Evolutionary conservation across 2,888 invertebrate species (phyloP).

Genomic region (Dioctria linearis): DNA sequence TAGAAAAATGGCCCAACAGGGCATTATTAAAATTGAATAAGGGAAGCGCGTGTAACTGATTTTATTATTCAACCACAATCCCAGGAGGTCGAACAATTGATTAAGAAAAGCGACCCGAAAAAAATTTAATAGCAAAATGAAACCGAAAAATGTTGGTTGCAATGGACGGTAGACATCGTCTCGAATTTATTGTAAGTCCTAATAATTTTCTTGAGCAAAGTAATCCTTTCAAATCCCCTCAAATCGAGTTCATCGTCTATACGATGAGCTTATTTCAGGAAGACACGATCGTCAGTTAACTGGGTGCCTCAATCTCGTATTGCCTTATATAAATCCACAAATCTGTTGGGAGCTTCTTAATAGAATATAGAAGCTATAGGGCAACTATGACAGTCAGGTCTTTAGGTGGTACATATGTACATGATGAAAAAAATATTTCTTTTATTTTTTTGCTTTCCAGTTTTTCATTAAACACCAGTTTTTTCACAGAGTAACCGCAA

Average conservation of each 20-base stretch:
- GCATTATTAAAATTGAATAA: not conserved
- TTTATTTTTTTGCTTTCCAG: slow-evolving; percentile 27
- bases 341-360: not conserved
- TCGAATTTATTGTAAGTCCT: slow-evolving; percentile 53
- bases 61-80: no score
- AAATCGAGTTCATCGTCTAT: slow-evolving; percentile 55
- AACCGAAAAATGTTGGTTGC: slow-evolving; percentile 1
- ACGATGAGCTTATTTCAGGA: slow-evolving; percentile 32
- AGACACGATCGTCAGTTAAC: slow-evolving; percentile 29
- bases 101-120: not conserved
- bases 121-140: not conserved
- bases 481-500: slow-evolving; percentile 15
- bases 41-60: not conserved
- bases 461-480: slow-evolving; percentile 36
- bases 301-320: slow-evolving; percentile 7
- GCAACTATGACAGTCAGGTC: not conserved
- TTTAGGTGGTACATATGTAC: not conserved
- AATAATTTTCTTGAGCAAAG: slow-evolving; percentile 47
- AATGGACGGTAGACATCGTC: slow-evolving; percentile 36
- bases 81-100: not conserved
- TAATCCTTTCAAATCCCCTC: slow-evolving; percentile 57
- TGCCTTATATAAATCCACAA: slow-evolving; percentile 14
- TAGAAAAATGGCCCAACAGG: not conserved
- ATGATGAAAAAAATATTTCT: slow-evolving; percentile 32
- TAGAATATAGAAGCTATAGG: not conserved